Evolutionary conservation across 2,888 invertebrate genomes (phyloP).

Genomic region (Eutolmus rufibarbis): DNA sequence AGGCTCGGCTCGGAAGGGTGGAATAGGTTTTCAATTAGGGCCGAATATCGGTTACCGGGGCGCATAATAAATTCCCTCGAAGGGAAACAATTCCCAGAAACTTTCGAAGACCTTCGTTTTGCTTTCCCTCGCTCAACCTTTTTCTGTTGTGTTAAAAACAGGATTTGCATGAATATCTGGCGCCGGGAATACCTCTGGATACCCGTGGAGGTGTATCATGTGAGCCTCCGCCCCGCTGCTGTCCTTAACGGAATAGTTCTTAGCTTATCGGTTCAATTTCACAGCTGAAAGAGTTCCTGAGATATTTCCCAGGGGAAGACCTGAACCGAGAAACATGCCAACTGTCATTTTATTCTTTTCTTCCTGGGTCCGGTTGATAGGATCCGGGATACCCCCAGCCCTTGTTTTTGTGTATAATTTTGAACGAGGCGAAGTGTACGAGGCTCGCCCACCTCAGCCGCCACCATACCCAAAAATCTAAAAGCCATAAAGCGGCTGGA

Average conservation of each 20-base stretch:
- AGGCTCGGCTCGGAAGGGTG: not conserved
- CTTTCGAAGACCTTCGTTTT: not conserved
- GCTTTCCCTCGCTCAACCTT: constrained; percentile 5
- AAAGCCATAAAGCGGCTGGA: not conserved
- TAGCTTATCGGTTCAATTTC: constrained; percentile 40
- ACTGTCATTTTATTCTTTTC: constrained; percentile 34
- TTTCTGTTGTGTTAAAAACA: not conserved
- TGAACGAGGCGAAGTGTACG: not conserved
- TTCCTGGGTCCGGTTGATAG: not conserved
- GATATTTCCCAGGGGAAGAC: constrained; percentile 36
- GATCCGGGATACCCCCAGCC: not conserved
- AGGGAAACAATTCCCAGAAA: not conserved
- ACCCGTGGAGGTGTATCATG: not conserved
- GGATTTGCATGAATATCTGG: constrained; percentile 26
- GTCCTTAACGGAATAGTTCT: constrained; percentile 19
- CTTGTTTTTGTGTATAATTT: not conserved
- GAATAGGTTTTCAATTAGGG: constrained; percentile 31
- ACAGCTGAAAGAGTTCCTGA: constrained; percentile 34
- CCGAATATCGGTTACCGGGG: constrained; percentile 20
- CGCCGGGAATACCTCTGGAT: not conserved
- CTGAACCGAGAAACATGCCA: constrained; percentile 38
- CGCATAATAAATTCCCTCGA: constrained; percentile 22
- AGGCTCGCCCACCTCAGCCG: not conserved
- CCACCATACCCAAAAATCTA: not conserved
- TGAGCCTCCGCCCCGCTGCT: not conserved